A percentile compares a stretch with the other conserved stretches of the same genome.
Conservation (phyloP, 2,113 vertebrate species). For the Archilochus colubris region DNA sequence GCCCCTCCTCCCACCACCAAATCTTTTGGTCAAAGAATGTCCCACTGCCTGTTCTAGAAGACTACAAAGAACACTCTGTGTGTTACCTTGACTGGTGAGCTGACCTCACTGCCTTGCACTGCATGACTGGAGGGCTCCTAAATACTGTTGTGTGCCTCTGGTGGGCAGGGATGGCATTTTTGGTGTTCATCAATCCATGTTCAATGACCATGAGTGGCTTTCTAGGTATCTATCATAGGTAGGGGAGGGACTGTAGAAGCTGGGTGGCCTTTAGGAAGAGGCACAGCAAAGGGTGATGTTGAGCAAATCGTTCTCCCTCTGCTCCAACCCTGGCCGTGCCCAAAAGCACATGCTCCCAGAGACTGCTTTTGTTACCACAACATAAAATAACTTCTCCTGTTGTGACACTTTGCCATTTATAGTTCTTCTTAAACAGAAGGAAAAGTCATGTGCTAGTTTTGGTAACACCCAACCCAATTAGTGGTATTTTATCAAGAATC, state of each 20-base stretch:
- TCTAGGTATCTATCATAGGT: not conserved
- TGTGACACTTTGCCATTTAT: not conserved
- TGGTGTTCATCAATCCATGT: not conserved
- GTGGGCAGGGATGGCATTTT: not conserved
- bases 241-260: not conserved
- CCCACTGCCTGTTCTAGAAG: not conserved
- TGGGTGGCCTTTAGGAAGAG: not conserved
- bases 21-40: not conserved
- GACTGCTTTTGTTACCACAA: not conserved
- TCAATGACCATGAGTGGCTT: not conserved
- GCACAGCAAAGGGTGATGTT: not conserved
- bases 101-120: not conserved
- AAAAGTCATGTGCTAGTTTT: not conserved
- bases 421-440: not conserved
- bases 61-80: fast-evolving
- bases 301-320: not conserved
- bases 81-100: not conserved
- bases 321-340: not conserved
- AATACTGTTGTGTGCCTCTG: not conserved
- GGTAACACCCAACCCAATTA: not conserved
- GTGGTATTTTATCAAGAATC: not conserved
- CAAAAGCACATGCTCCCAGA: not conserved
- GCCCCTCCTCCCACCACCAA: not conserved
- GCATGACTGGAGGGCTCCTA: not conserved
- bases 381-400: not conserved